Percentiles rank a stretch among this genome's conserved stretches.
These are phyloP conservation scores for Cephalopholis sonnerati DNA, from an alignment of 2,113 vertebrate genomes.

Conservation along the genomic window DNA sequence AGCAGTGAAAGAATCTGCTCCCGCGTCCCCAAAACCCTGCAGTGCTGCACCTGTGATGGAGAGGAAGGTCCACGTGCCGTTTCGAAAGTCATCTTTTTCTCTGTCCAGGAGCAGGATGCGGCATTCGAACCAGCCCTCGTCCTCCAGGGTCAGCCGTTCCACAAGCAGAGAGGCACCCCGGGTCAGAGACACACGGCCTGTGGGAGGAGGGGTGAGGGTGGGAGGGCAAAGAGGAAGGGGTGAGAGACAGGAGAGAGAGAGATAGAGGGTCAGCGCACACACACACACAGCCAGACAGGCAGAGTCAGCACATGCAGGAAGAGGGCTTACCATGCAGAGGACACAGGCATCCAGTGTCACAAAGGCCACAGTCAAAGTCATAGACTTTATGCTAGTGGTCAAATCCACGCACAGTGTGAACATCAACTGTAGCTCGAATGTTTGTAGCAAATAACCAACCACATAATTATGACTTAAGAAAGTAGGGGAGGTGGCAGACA, in stretches of 20 bases:
- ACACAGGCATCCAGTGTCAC: conserved; percentile 63
- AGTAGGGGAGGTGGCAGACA: background rate
- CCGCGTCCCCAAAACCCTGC: conserved; percentile 54
- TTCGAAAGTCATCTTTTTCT: conserved; percentile 91
- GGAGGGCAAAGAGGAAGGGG: conserved; percentile 9
- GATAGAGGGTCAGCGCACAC: conserved; percentile 23
- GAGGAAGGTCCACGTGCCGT: conserved; percentile 97
- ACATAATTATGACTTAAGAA: conserved; percentile 7
- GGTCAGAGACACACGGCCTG: conserved; percentile 91
- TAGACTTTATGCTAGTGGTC: conserved; percentile 3
- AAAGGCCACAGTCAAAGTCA: conserved; percentile 69
- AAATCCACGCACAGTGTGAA: conserved; percentile 13
- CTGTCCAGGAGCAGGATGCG: conserved; percentile 93
- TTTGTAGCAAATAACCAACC: conserved; percentile 14
- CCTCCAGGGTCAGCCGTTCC: conserved; percentile 89
- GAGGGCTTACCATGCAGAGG: conserved; percentile 59
- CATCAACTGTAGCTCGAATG: conserved; percentile 5
- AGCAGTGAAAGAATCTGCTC: conserved; percentile 39
- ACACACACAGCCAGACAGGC: conserved; percentile 56
- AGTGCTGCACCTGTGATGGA: conserved; percentile 90
- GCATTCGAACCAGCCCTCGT: conserved; percentile 98
- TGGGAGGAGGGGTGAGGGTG: conserved; percentile 21
- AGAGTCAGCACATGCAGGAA: conserved; percentile 72
- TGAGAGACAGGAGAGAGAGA: conserved; percentile 13
- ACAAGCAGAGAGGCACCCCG: conserved; percentile 91